Conservation (phyloP, 2,113 vertebrate species). For the Rhinichthys klamathensis region DNA sequence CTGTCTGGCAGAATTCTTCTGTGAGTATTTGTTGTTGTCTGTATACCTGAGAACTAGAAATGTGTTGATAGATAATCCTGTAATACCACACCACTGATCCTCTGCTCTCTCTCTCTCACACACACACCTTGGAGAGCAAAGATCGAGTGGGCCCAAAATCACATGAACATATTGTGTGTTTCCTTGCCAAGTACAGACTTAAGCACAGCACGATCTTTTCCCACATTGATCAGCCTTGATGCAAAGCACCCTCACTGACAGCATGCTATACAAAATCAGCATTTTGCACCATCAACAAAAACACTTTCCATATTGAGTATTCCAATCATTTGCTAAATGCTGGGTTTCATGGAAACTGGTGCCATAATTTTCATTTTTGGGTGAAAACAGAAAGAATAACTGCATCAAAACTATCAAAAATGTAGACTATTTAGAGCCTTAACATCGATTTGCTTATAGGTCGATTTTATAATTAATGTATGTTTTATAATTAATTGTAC, state of each 20-base stretch:
- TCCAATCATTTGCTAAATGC: not conserved
- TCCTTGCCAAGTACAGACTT: slow-evolving; percentile 52
- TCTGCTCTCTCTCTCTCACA: slow-evolving; percentile 9
- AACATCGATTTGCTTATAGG: not conserved
- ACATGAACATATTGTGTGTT: slow-evolving; percentile 60
- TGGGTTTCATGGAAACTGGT: not conserved
- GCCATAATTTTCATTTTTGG: not conserved
- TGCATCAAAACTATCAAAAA: not conserved
- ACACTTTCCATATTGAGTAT: not conserved
- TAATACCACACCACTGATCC: slow-evolving; percentile 24
- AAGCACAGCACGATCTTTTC: slow-evolving; percentile 55
- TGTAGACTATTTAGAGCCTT: not conserved
- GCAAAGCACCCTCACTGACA: slow-evolving; percentile 41
- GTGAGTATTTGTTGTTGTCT: not conserved
- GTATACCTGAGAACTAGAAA: slow-evolving; percentile 16
- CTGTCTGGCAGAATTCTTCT: not conserved
- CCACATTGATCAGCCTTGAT: slow-evolving; percentile 52
- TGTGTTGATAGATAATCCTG: slow-evolving; percentile 10
- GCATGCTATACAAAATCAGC: slow-evolving; percentile 21
- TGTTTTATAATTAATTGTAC: too few relatives aligned
- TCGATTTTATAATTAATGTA: not conserved
- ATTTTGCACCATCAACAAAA: not conserved
- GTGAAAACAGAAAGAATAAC: not conserved
- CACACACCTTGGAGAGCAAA: slow-evolving; percentile 22
- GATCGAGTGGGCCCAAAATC: slow-evolving; percentile 46